Evolutionary conservation across 2,797 vertebrate genomes (phyloP).

Genomic region (Hozukius guyotensis): DNA sequence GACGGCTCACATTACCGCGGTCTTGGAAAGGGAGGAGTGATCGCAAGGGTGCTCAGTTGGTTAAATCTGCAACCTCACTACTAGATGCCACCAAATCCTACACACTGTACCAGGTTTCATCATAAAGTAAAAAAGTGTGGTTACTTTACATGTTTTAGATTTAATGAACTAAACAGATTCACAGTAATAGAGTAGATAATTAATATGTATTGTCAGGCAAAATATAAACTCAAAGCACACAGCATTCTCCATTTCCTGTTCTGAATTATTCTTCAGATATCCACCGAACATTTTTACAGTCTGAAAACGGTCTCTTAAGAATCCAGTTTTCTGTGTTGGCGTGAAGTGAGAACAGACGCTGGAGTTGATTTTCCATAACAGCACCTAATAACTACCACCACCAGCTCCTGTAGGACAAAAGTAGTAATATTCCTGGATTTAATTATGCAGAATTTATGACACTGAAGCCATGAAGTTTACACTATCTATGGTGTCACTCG

Average conservation of each 20-base stretch:
- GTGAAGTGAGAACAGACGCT: conserved; percentile 29
- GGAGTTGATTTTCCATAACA: conserved; percentile 19
- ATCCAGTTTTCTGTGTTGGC: conserved; percentile 23
- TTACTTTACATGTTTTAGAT: neutral
- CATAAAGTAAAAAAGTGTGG: neutral
- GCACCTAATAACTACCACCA: neutral
- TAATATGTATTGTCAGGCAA: neutral
- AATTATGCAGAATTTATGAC: neutral
- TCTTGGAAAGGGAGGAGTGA: too few species aligned
- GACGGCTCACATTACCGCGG: too few species aligned
- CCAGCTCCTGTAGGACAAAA: neutral
- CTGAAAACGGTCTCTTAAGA: conserved; percentile 16
- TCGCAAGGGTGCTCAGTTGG: too few species aligned
- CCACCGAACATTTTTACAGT: neutral
- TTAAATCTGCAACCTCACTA: too few species aligned
- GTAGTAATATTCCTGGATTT: neutral
- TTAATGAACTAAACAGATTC: neutral
- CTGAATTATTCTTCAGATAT: neutral
- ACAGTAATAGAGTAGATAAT: neutral
- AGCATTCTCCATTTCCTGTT: neutral
- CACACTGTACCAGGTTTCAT: neutral
- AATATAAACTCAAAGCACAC: neutral
- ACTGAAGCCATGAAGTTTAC: neutral
- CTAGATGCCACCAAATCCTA: too few species aligned
- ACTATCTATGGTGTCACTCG: neutral